These are phyloP conservation scores for Theonella swinhoei DNA, from an alignment of 37 sponge, comb jelly and placozoan species.

Conservation along the genomic window DNA sequence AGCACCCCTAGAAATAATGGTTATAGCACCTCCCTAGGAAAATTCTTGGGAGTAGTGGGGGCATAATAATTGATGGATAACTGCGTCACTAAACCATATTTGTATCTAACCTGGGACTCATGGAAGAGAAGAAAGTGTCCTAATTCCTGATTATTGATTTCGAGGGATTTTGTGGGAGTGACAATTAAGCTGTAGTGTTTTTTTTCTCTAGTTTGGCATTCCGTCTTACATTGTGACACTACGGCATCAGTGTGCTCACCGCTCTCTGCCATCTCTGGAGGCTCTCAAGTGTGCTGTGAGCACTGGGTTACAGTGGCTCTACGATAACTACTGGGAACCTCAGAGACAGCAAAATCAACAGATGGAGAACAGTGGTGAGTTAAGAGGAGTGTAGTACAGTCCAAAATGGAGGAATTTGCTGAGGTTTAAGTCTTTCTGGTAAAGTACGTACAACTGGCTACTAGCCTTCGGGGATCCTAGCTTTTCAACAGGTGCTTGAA, in stretches of 20 bases:
- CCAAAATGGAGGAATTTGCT: neutral
- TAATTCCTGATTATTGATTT: too few species aligned
- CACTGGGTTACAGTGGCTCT: neutral
- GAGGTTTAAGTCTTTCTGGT: neutral
- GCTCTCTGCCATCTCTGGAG: neutral
- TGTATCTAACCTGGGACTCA: too few species aligned
- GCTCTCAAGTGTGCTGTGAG: neutral
- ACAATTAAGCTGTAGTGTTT: neutral
- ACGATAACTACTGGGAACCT: neutral
- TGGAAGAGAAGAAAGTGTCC: too few species aligned
- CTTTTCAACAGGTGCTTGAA: neutral
- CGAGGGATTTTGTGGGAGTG: neutral
- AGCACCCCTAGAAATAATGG: too few species aligned
- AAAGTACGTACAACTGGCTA: too few species aligned
- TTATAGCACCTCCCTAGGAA: too few species aligned
- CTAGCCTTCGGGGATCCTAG: too few species aligned
- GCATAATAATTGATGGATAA: too few species aligned
- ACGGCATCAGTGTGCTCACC: neutral
- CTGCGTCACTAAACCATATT: too few species aligned
- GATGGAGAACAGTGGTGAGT: neutral
- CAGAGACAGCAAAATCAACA: neutral
- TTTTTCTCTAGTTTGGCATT: neutral
- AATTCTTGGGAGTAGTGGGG: too few species aligned
- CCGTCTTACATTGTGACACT: neutral
- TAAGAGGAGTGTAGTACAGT: neutral